Percentiles rank a stretch among this genome's conserved stretches.
Conservation (phyloP, 1,140 invertebrate genomes). For the Acyrthosiphon pisum region DNA sequence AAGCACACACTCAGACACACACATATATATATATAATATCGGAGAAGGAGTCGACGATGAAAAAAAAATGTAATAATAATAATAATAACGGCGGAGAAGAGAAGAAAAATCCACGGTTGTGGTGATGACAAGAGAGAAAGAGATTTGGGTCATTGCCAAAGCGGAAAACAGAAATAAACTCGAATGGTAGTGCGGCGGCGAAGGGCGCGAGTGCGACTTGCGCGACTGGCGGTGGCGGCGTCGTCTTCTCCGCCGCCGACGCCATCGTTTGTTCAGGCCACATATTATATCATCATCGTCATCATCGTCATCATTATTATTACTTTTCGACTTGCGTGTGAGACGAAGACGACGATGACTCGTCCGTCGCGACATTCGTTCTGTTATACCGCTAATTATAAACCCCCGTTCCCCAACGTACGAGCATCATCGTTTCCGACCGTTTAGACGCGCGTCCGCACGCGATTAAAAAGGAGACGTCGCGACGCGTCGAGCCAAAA, state of each 20-base stretch:
- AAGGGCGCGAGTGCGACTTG: neutral
- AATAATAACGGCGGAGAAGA: slow-evolving; percentile 24
- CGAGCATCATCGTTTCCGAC: slow-evolving; percentile 24
- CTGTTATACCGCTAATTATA: slow-evolving; percentile 54
- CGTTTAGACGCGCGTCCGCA: slow-evolving; percentile 13
- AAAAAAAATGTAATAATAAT: neutral
- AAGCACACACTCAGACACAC: neutral
- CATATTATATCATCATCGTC: neutral
- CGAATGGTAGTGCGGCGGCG: neutral
- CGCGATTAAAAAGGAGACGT: neutral
- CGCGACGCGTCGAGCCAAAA: slow-evolving; percentile 43
- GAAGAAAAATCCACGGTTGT: neutral
- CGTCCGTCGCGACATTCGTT: neutral
- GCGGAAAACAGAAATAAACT: slow-evolving; percentile 57
- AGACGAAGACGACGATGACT: neutral
- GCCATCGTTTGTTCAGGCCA: neutral
- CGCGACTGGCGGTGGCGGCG: slow-evolving; percentile 5
- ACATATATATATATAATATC: neutral
- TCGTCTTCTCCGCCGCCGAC: neutral
- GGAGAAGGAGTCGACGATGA: neutral
- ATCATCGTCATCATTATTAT: neutral
- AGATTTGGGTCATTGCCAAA: slow-evolving; percentile 35
- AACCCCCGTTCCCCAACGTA: neutral
- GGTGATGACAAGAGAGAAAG: slow-evolving; percentile 14
- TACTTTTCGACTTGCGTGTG: neutral